phyloP scores from a whole-genome alignment of 64 coral and sea anemone genomes.

The Trachythela sp. region DNA sequence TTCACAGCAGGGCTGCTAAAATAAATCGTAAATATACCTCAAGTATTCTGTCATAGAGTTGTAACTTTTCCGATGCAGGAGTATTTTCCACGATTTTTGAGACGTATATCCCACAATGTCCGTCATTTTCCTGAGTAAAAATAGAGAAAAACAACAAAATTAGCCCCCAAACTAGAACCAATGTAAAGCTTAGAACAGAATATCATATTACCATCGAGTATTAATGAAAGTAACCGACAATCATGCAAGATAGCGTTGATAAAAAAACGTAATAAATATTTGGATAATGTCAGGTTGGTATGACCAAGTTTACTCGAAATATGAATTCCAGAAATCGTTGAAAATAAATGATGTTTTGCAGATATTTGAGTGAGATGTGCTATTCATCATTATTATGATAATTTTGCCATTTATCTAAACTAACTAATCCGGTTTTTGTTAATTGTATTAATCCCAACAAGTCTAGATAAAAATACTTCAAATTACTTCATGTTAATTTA shows the following conservation, averaged over 20 bases:
- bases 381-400: neutral
- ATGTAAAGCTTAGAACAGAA: neutral
- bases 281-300: neutral
- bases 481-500: neutral
- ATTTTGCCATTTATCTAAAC: neutral
- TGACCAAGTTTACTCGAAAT: neutral
- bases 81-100: slow-evolving; percentile 5
- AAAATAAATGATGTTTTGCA: neutral
- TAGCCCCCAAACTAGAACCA: neutral
- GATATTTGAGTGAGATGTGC: neutral
- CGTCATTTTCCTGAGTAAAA: slow-evolving; percentile 4
- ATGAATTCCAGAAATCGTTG: neutral
- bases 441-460: neutral
- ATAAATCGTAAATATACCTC: neutral
- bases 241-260: neutral
- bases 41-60: neutral
- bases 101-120: slow-evolving; percentile 6
- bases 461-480: neutral
- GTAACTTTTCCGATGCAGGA: neutral
- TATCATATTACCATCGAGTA: neutral
- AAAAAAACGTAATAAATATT: neutral
- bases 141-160: neutral
- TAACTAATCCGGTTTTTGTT: neutral
- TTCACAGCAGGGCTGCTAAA: neutral
- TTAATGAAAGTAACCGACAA: neutral